Percentiles rank a stretch among this genome's conserved stretches.
Evolutionary conservation across 2,888 invertebrate species (phyloP).

Genomic region (Yponomeuta cagnagella): DNA sequence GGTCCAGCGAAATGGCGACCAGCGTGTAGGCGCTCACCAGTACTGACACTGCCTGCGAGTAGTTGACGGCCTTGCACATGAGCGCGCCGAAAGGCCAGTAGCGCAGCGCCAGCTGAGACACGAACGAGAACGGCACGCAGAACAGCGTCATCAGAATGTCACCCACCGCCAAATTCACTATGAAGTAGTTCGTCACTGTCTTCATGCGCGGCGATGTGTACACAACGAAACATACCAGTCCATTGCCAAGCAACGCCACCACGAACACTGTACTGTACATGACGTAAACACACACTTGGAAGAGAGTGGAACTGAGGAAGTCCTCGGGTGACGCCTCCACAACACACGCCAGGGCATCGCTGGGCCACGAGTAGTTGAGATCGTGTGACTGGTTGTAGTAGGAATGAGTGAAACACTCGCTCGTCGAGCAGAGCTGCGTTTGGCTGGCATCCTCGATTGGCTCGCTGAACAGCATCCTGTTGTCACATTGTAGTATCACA

Average conservation of each 20-base stretch:
- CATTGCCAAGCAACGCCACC: constrained; percentile 83
- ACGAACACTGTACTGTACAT: constrained; percentile 84
- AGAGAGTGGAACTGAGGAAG: constrained; percentile 64
- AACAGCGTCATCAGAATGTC: constrained; percentile 93
- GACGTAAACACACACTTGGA: constrained; percentile 79
- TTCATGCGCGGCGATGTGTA: constrained; percentile 90
- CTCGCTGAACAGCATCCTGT: constrained; percentile 21
- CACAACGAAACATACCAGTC: constrained; percentile 91
- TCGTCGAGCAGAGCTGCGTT: neutral
- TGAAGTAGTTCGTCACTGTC: constrained; percentile 94
- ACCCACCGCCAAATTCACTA: constrained; percentile 91
- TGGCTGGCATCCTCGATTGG: constrained; percentile 16
- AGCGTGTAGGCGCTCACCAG: constrained; percentile 92
- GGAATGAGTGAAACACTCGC: neutral
- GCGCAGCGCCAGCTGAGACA: constrained; percentile 84
- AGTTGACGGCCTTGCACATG: constrained; percentile 89
- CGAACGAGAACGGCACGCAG: constrained; percentile 93
- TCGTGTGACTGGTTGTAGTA: constrained; percentile 8
- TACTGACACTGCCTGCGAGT: constrained; percentile 87
- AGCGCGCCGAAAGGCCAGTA: constrained; percentile 92
- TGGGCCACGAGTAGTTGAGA: constrained; percentile 17
- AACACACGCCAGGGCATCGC: constrained; percentile 19
- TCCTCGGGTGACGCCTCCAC: constrained; percentile 31
- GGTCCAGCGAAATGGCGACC: constrained; percentile 92
- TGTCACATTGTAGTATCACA: neutral